phyloP scores from a whole-genome alignment of 2,888 invertebrate genomes.

The Erebia ligea region DNA sequence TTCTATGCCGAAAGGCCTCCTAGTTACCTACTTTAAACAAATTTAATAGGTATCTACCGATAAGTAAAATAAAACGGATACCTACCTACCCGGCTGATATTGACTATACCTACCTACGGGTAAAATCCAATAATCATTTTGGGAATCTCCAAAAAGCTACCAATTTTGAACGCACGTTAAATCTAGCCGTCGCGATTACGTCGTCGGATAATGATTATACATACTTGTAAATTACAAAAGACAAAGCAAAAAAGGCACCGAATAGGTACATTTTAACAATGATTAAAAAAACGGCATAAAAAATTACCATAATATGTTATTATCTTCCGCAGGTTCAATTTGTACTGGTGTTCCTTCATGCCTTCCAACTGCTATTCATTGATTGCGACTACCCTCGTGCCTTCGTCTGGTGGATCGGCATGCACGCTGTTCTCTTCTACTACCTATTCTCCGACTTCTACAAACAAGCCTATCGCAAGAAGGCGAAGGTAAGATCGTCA shows the following conservation, averaged over 20 bases:
- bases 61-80: background rate
- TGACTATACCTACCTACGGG: too few species aligned
- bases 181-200: too few species aligned
- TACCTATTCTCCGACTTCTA: constrained; percentile 97
- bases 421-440: constrained; percentile 96
- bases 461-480: constrained; percentile 87
- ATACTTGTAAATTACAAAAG: too few species aligned
- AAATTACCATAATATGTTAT: background rate
- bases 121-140: too few species aligned
- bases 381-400: constrained; percentile 95
- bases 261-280: background rate
- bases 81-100: too few species aligned
- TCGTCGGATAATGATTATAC: too few species aligned
- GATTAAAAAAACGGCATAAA: background rate
- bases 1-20: background rate
- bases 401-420: constrained; percentile 95
- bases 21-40: background rate
- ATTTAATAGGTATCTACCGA: too few species aligned
- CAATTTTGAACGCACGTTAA: too few species aligned
- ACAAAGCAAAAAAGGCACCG: too few species aligned
- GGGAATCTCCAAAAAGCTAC: too few species aligned
- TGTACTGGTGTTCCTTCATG: constrained; percentile 92
- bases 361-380: constrained; percentile 93
- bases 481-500: constrained; percentile 45
- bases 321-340: constrained; percentile 88